Conservation (phyloP, 1,140 invertebrate species). For the Bemisia tabaci region DNA sequence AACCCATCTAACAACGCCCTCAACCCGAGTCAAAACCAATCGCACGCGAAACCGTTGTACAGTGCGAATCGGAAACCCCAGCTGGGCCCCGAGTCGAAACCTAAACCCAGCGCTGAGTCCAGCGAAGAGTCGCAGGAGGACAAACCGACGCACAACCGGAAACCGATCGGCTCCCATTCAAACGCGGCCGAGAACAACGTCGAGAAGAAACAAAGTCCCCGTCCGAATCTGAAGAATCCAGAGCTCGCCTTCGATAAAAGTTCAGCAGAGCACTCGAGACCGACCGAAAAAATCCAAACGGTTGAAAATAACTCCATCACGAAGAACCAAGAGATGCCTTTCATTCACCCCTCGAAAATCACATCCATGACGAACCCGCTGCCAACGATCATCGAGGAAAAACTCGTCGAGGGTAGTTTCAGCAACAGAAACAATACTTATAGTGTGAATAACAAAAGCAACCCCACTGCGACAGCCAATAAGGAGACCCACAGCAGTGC, state of each 20-base stretch:
- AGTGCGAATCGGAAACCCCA: neutral
- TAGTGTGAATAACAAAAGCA: neutral
- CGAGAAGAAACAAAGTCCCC: neutral
- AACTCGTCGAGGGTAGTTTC: neutral
- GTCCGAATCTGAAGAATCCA: neutral
- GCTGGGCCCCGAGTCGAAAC: neutral
- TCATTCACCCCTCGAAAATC: neutral
- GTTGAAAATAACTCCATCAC: neutral
- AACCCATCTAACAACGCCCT: neutral
- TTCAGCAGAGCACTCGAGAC: neutral
- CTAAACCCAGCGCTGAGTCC: neutral
- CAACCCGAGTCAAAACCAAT: neutral
- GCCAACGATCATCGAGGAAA: neutral
- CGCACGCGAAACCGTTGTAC: neutral
- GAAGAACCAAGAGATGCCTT: neutral
- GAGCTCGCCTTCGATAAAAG: neutral
- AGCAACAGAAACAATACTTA: neutral
- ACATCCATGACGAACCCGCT: neutral
- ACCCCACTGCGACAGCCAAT: neutral
- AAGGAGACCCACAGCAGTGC: neutral
- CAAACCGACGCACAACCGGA: neutral
- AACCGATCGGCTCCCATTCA: neutral
- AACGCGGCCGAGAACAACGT: neutral
- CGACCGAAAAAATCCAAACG: neutral
- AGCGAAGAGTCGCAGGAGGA: neutral